phyloP scores from a whole-genome alignment of 2,113 vertebrate species.

The Megaceryle maxima region DNA sequence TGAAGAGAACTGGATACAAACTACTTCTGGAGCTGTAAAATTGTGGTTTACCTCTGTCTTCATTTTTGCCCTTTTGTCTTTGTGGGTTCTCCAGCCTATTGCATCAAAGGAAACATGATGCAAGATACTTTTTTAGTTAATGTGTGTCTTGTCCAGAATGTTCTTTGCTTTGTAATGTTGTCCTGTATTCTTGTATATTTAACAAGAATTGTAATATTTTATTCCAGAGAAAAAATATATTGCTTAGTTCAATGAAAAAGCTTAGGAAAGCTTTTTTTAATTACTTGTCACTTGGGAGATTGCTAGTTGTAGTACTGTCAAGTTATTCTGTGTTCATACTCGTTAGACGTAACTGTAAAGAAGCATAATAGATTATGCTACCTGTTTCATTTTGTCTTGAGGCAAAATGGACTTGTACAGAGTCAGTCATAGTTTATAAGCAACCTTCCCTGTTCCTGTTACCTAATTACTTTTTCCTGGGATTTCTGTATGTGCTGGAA shows the following conservation, averaged over 20 bases:
- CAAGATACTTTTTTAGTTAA: neutral
- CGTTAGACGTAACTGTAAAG: neutral
- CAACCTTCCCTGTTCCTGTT: neutral
- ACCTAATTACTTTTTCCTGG: neutral
- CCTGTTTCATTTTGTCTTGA: neutral
- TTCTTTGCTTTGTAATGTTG: neutral
- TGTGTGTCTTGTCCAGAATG: neutral
- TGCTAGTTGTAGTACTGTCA: neutral
- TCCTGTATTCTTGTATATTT: neutral
- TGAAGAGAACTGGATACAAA: neutral
- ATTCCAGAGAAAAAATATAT: neutral
- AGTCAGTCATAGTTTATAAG: neutral
- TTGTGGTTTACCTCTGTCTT: neutral
- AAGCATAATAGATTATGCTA: neutral
- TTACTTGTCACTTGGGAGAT: neutral
- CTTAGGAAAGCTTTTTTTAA: neutral
- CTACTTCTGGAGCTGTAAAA: neutral
- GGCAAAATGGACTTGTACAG: neutral
- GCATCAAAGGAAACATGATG: neutral
- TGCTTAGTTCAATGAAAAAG: neutral
- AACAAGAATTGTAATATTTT: neutral
- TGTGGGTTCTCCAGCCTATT: neutral
- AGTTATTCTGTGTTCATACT: neutral
- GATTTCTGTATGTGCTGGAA: neutral
- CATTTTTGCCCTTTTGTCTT: neutral